Evolutionary conservation across 2,797 vertebrate genomes (phyloP), one percentile per base, ranked within the genome.

Genomic region (Hippopotamyrus pictus): DNA sequence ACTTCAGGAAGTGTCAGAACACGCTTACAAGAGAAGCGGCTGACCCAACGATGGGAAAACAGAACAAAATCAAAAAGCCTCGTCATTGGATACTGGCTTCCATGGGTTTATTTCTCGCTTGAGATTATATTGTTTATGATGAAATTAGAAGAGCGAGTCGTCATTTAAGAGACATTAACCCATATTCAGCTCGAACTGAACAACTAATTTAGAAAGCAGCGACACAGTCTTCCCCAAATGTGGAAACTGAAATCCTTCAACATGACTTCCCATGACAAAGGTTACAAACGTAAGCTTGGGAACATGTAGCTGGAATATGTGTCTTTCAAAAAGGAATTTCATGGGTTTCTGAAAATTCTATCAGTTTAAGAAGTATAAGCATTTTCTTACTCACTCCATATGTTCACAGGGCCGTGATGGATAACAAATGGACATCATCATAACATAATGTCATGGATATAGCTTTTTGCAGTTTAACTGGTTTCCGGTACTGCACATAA

Each of bases 1-100:
- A 96, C 97, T 97, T 97, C 95, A 94, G 95, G 96, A 97, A 96
- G 96, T 97, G 97, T 98, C 97, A 97, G 96, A 97, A 96, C 96
- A 97, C 94, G 95, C 95, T 97, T 95, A 95, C 95, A 96, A 95
- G 92, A 94, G 95, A 96, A 93, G 91, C 94, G 95, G 93, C 92
- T 94, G 95, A 95, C 95, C 94, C 95, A 94, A 96, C 94, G 93
- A 93, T 65, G 90, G 93, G 93, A 93, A 94, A 94, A 93, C 93
- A 90, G 57, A 90, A 59, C 25, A 33, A 62, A 86, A 87, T 90
- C 86, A 73, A 54, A 86, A 8, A 89, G 41, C 19, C 29, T 46
- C 9, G 6, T 19, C 6, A 9, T 76, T 41, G 41, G 76, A 83
- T 46, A 29, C 57, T 82, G 37, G 33, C 37, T 44, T 54, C 54